Evolutionary conservation across 2,797 vertebrate genomes (phyloP).

Genomic region (Vultur gryphus): DNA sequence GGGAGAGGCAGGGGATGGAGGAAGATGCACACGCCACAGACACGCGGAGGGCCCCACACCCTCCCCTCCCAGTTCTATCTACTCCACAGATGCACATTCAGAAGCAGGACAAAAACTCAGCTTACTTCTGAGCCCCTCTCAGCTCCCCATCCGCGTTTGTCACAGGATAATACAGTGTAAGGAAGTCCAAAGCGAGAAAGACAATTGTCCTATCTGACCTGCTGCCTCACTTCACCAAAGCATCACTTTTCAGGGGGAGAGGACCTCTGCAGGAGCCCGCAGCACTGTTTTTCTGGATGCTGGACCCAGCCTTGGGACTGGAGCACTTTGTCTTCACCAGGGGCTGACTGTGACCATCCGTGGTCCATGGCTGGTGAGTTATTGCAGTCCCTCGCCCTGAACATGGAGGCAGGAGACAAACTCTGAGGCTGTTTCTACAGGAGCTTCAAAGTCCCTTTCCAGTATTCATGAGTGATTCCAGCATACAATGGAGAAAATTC

Average conservation of each 20-base stretch:
- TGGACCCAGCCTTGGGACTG: not conserved
- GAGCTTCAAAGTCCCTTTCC: not conserved
- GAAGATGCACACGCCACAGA: not conserved
- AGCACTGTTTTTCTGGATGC: not conserved
- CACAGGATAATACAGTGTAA: accelerated
- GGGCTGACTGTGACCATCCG: not conserved
- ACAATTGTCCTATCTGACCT: not conserved
- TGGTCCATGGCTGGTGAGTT: not conserved
- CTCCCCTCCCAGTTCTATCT: too few relatives aligned
- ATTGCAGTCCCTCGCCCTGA: not conserved
- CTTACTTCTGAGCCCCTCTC: not conserved
- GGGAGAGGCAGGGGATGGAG: not conserved
- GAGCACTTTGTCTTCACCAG: not conserved
- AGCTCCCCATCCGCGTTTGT: not conserved
- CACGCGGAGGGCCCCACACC: accelerated
- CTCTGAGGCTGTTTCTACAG: not conserved
- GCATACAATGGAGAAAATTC: not conserved
- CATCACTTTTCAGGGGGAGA: accelerated
- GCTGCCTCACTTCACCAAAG: not conserved
- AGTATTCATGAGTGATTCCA: not conserved
- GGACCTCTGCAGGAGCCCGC: not conserved
- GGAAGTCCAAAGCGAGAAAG: not conserved
- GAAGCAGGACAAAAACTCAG: not conserved
- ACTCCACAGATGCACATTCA: not conserved
- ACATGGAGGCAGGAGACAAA: not conserved